These are phyloP conservation scores for Styela plicata DNA, from an alignment of 23 tunicate species.

Conservation along the genomic window DNA sequence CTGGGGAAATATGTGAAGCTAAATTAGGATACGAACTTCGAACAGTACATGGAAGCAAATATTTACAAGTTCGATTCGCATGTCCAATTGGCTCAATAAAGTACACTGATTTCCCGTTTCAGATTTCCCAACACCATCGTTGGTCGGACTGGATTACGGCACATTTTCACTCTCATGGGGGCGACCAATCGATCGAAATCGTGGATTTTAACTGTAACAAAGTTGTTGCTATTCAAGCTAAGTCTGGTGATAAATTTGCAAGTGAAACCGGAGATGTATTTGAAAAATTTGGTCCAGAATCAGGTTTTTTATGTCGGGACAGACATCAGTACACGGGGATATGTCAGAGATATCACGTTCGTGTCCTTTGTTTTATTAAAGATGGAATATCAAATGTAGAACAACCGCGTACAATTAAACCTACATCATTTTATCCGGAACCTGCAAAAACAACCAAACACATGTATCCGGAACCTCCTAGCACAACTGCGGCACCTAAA, in stretches of 20 bases:
- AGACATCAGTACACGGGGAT: conserved; percentile 35
- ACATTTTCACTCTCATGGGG: neutral
- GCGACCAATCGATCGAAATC: neutral
- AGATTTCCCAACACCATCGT: conserved; percentile 42
- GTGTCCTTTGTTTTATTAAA: conserved; percentile 54
- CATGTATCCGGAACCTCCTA: neutral
- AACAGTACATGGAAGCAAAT: conserved; percentile 7
- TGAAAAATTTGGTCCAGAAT: conserved; percentile 38
- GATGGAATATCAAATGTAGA: neutral
- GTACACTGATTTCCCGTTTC: conserved; percentile 53
- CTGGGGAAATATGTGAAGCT: conserved; percentile 51
- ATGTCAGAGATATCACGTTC: conserved; percentile 62
- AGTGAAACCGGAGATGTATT: conserved; percentile 83
- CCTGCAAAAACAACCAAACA: neutral
- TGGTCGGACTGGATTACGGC: neutral
- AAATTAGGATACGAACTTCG: conserved; percentile 42
- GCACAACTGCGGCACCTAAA: neutral
- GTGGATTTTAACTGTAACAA: neutral
- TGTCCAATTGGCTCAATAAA: conserved; percentile 69
- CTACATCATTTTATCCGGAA: neutral
- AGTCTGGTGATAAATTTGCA: conserved; percentile 8
- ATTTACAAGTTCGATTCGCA: conserved; percentile 55
- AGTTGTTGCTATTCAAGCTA: conserved; percentile 16
- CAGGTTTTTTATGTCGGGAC: conserved; percentile 71
- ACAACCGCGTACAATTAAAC: neutral